Evolutionary conservation across 2,113 vertebrate genomes (phyloP), one percentile per base, ranked within the genome.

Genomic region (Triplophysa dalaica): DNA sequence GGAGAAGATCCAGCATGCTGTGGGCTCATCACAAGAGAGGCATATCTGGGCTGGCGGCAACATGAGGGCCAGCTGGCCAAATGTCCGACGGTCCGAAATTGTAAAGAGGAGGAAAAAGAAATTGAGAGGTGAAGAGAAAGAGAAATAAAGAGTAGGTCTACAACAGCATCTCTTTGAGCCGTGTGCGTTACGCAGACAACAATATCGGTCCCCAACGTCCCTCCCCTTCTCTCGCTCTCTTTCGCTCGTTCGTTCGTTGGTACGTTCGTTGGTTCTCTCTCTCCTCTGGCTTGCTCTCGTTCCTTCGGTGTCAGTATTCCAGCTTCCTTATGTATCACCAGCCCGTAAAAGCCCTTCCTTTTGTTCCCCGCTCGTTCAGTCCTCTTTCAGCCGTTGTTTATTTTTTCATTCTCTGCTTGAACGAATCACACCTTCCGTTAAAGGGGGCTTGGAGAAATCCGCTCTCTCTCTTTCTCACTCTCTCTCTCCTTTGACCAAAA

Each of bases 1-100:
- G 89, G 88, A 91, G 88, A 87, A 89, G 92, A 90, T 93, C 91
- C 90, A 85, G 88, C 93, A 94, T 94, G 90, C 93, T 95, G 90
- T 89, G 92, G 89, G 87, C 88, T 94, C 75, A 85, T 90, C 81
- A 80, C 77, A 81, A 75, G 70, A 86, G 87, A 78, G 66, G 67
- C 88, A 86, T 85, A 74, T 88, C 88, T 86, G 87, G 80, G 83
- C 88, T 78, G 70, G 84, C 87, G 88, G 77, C 74, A 84, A 83
- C 67, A 81, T 86, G 50, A 75, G 81, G 81, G 75, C 56, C 56
- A 61, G 70, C 52, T 75, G 64, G 54, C 81, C 63, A 45, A 50
- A 19, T 11, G 19, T 45, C 60, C 38, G 19, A 68, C 16, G 56
- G 63, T 54, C 65, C 54, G 10, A 58, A 33, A 64, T 21, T 50